Conservation (phyloP, 2,888 invertebrate genomes). For the Cerastoderma edule region DNA sequence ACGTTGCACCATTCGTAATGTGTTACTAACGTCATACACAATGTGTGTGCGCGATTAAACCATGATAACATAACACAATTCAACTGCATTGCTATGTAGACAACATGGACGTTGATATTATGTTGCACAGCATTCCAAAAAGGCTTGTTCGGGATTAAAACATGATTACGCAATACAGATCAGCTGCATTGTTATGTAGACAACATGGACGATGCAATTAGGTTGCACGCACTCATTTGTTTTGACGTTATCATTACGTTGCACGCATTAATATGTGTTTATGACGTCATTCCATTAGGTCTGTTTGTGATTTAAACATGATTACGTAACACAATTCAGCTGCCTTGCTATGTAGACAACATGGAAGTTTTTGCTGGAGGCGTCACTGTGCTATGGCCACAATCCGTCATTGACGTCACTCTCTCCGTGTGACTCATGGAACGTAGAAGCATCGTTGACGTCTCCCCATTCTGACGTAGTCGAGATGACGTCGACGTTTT, state of each 20-base stretch:
- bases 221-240: neutral
- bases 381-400: neutral
- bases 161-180: too few species aligned
- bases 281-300: neutral
- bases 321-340: neutral
- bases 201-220: neutral
- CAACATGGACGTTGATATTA: too few species aligned
- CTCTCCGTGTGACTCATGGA: conserved; percentile 10
- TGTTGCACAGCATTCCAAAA: too few species aligned
- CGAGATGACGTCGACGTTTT: conserved; percentile 12
- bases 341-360: neutral
- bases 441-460: neutral
- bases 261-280: neutral
- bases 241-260: neutral
- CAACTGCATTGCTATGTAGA: too few species aligned
- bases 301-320: neutral
- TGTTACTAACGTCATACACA: too few species aligned
- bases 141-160: too few species aligned
- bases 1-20: too few species aligned
- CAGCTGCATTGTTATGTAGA: too few species aligned
- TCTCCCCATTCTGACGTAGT: neutral
- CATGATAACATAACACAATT: too few species aligned
- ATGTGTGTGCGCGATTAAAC: too few species aligned
- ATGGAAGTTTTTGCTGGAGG: neutral
- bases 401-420: neutral